Evolutionary conservation across 2,888 invertebrate genomes (phyloP), one percentile per base, ranked within the genome.

Genomic region (Archips xylosteana): DNA sequence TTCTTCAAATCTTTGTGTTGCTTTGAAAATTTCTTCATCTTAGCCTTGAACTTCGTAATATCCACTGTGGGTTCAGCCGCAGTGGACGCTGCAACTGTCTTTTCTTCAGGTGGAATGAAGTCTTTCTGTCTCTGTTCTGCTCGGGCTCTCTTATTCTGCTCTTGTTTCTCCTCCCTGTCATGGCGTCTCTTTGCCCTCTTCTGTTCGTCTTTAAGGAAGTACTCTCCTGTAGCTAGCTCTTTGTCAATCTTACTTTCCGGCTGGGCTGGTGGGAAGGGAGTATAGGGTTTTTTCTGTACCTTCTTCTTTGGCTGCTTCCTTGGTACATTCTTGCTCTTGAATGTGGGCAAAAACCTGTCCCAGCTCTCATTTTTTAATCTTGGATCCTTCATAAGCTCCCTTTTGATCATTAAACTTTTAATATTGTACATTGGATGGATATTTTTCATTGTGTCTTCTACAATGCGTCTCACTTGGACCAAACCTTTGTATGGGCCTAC

Each of bases 381-480:
- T 0, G 99, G 97, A 94, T 99, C 98, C 91, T 99, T 99, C 82
- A 97, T 97, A 71, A 99, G 91, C 90, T 99, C 99, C 79, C 97
- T 95, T 88, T 99, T 99, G 67, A 99, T 99, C 99, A 99, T 99
- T 67, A 99, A 91, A 2, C 98, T 97, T 94, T 99, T 98, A 1
- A 99, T 99, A 84, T 99, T 99, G 86, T 99, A 99, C 88, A 99
- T 98, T 0, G 99, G 99, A 94, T 99, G 99, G 71, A 99, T 96
- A 89, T 99, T 99, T 86, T 98, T 98, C 99, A 99, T 99, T 0
- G 99, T 99, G 81, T 99, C 99, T 85, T 97, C 97, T 1, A 98
- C 98, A 82, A 99, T 98, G 80, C 97, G 96, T 71, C 99, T 95
- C 0, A 98, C 98, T 89, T 98, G 97, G 72, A 97, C 96, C 36